Conservation (phyloP, 1,140 invertebrate species). For the Drepana arcuata region DNA sequence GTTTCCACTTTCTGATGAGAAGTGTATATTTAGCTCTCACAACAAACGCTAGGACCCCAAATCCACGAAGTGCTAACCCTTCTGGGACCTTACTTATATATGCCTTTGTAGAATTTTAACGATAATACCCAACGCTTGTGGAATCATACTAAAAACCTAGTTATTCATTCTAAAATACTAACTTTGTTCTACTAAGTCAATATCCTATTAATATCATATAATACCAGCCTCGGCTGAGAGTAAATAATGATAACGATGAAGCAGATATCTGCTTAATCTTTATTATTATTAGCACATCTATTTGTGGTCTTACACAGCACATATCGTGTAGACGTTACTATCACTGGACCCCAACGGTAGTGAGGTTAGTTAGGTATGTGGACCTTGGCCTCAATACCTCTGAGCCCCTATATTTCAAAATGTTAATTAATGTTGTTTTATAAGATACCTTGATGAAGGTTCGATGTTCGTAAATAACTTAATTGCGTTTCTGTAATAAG, state of each 20-base stretch:
- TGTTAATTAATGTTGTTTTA: too few relatives aligned
- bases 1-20: background rate
- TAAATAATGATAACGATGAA: background rate
- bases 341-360: too few relatives aligned
- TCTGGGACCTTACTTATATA: constrained; percentile 3
- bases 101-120: constrained; percentile 5
- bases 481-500: too few relatives aligned
- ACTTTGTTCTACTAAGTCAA: background rate
- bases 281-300: background rate
- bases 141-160: constrained; percentile 8
- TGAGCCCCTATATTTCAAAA: too few relatives aligned
- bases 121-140: constrained; percentile 8
- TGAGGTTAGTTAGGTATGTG: too few relatives aligned
- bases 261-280: constrained; percentile 5
- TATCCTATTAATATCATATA: background rate
- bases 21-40: background rate
- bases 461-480: too few relatives aligned
- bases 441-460: too few relatives aligned
- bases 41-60: background rate
- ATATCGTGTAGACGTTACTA: too few relatives aligned
- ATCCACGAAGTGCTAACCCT: constrained; percentile 8
- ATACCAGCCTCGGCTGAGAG: too few relatives aligned
- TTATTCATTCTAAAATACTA: background rate
- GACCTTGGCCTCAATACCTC: too few relatives aligned
- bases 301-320: too few relatives aligned